Percentiles rank a stretch among this genome's conserved stretches.
phyloP scores from a whole-genome alignment of 2,113 vertebrate species.

The Sturnira hondurensis region DNA sequence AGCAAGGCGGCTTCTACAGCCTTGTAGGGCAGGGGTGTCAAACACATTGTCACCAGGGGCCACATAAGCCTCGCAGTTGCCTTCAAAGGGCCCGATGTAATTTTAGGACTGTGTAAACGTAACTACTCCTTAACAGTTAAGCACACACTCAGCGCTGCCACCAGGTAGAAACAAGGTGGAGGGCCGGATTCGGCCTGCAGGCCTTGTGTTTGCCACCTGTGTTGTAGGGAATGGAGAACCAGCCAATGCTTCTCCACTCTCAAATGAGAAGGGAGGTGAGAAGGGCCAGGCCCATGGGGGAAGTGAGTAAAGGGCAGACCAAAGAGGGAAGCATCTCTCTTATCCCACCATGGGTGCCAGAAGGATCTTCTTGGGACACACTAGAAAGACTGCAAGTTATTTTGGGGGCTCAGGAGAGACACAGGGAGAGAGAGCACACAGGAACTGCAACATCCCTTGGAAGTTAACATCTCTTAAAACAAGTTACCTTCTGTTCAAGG shows the following conservation, averaged over 20 bases:
- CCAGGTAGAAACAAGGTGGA: too few relatives aligned
- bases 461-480: not conserved
- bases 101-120: too few relatives aligned
- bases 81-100: too few relatives aligned
- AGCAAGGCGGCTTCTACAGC: too few relatives aligned
- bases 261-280: not conserved
- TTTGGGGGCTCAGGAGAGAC: not conserved
- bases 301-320: not conserved
- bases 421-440: too few relatives aligned
- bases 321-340: not conserved
- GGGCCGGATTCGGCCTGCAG: too few relatives aligned
- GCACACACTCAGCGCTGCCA: too few relatives aligned
- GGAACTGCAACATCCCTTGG: fast-evolving
- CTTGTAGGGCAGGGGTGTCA: not conserved
- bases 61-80: too few relatives aligned
- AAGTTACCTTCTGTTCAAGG: not conserved
- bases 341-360: fast-evolving
- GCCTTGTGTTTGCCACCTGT: too few relatives aligned
- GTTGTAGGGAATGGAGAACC: not conserved
- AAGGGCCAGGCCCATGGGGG: not conserved
- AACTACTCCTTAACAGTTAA: too few relatives aligned
- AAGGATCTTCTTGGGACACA: not conserved
- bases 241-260: not conserved
- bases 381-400: not conserved
- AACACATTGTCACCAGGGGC: too few relatives aligned